Percentiles rank a stretch among this genome's conserved stretches.
Evolutionary conservation across 2,888 invertebrate species (phyloP).

Genomic region (Nymphalis c-album): DNA sequence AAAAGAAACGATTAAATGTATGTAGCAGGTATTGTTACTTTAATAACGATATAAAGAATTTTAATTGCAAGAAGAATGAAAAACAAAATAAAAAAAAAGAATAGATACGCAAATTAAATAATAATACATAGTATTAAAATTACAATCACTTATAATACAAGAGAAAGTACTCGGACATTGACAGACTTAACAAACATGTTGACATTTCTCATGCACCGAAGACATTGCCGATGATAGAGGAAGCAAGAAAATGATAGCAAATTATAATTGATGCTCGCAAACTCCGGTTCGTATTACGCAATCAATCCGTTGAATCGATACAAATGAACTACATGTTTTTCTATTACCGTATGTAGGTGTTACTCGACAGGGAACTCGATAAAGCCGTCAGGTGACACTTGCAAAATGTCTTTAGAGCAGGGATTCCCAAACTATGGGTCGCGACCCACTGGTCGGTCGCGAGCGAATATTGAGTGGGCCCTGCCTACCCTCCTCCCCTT

Average conservation of each 20-base stretch:
- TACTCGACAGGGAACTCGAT: slow-evolving; percentile 56
- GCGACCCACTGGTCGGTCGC: too few species aligned
- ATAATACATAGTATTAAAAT: slow-evolving; percentile 13
- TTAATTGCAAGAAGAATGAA: slow-evolving; percentile 8
- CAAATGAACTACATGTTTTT: slow-evolving; percentile 32
- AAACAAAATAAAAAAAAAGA: slow-evolving; percentile 10
- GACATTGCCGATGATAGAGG: slow-evolving; percentile 27
- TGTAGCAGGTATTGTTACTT: too few species aligned
- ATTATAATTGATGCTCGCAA: slow-evolving; percentile 34
- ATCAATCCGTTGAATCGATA: slow-evolving; percentile 44
- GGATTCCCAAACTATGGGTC: too few species aligned
- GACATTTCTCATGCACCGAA: slow-evolving; percentile 33
- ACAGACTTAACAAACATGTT: slow-evolving; percentile 29
- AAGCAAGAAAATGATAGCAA: slow-evolving; percentile 31
- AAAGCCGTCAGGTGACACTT: slow-evolving; percentile 60
- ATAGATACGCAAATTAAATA: slow-evolving; percentile 18
- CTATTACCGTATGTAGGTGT: slow-evolving; percentile 30
- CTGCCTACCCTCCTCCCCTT: too few species aligned
- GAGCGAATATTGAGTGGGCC: too few species aligned
- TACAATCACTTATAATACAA: slow-evolving; percentile 24
- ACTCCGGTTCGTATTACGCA: slow-evolving; percentile 55
- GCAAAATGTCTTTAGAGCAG: slow-evolving; percentile 50
- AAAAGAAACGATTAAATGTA: too few species aligned
- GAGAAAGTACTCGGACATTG: slow-evolving; percentile 34
- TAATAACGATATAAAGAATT: not conserved